Evolutionary conservation across 2,888 invertebrate genomes (phyloP).

Genomic region (Hemistola chrysoprasaria): DNA sequence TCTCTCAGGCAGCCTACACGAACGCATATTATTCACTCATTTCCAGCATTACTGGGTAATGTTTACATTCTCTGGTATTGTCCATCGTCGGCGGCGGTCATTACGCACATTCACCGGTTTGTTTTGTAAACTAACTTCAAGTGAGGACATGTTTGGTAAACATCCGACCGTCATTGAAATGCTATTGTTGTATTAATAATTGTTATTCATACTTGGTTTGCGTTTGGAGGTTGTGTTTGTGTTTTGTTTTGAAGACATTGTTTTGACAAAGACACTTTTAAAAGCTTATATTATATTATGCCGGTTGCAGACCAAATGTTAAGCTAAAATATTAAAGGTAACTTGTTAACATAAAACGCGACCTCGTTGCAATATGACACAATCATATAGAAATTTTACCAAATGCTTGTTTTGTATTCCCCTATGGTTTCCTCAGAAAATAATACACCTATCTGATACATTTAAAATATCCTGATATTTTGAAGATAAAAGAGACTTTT

Average conservation of each 20-base stretch:
- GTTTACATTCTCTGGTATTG: constrained; percentile 41
- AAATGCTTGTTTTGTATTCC: too few species aligned
- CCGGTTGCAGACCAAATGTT: too few species aligned
- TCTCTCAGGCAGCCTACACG: constrained; percentile 7
- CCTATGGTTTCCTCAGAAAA: too few species aligned
- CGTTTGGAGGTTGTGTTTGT: neutral
- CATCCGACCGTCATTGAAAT: constrained; percentile 10
- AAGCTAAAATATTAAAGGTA: too few species aligned
- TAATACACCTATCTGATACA: too few species aligned
- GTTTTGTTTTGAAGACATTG: neutral
- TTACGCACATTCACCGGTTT: constrained; percentile 29
- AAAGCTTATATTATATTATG: too few species aligned
- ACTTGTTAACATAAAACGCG: too few species aligned
- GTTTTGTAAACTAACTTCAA: constrained; percentile 19
- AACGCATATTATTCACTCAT: constrained; percentile 24
- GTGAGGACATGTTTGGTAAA: constrained; percentile 21
- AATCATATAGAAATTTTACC: too few species aligned
- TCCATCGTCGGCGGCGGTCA: constrained; percentile 39
- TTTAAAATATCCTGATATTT: too few species aligned
- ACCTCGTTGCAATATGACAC: too few species aligned
- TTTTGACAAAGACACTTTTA: neutral
- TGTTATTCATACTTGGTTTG: neutral
- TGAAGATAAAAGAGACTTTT: too few species aligned
- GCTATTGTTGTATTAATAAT: constrained; percentile 10
- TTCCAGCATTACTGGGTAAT: constrained; percentile 20